Base-by-base conservation (phyloP, 2,113 vertebrate genomes). In the Zingel zingel region DNA sequence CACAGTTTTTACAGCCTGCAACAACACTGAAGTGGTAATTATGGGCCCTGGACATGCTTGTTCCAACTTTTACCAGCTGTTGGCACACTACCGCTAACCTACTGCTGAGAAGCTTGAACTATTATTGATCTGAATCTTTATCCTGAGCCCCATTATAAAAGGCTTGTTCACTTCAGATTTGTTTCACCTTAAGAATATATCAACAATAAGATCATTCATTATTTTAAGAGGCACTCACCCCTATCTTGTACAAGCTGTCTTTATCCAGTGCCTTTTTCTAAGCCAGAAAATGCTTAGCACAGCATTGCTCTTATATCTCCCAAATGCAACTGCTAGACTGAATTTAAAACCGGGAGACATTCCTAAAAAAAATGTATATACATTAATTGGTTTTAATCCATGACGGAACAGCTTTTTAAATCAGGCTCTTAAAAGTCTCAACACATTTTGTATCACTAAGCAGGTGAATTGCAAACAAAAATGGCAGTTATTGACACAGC, bases 91-190 rank as follows among this genome's bases (percentile, higher is more conserved):
- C 63, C 21, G 16, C 56, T 63, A 64, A 53, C 56, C 43, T 71
- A 23, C 25, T 47, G 50, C 63, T 59, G 33, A 76, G 51, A 76
- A 59, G 45, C 43, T 59, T 74, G 3, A 78, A 50, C 77, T 87
- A 53, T 53, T 67, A 84, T 82, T 50, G 50, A 86, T 82, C n/a
- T 74, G 18, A 79, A 53, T 78, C 39, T 77, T 77, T 36, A 74
- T 58, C 39, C 27, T 27, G n/a, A 63, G 65, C 50, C 43, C 7
- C 33, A 61, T 21, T 50, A 69, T 69, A 43, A 72, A 80, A 48
- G 39, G 19, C 36, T 76, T 27, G 71, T 56, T 56, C 33, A 30
- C 18, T 47, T 48, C n/a, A 43, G 18, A 27, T 25, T 36, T 36
- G 23, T 16, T 79, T 43, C 36, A 27, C 6, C 13, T 14, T 5